A percentile compares a stretch with the other conserved stretches of the same genome.
phyloP scores from a whole-genome alignment of 2,888 invertebrate genomes.

The Mystacides longicornis region DNA sequence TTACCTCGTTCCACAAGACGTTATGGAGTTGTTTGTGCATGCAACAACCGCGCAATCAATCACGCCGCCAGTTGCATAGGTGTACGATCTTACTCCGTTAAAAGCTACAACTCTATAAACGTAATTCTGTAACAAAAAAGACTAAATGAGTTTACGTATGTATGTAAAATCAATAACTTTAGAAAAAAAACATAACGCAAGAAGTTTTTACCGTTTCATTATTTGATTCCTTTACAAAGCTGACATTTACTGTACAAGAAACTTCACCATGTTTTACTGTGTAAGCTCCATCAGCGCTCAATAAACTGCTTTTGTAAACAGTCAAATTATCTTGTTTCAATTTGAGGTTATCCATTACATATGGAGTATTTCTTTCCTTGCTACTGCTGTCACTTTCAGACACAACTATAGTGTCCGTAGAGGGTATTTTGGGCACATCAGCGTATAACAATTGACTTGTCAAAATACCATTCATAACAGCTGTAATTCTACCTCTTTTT shows the following conservation, averaged over 20 bases:
- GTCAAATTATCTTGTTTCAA: conserved; percentile 40
- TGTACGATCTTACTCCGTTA: conserved; percentile 46
- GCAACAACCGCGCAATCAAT: conserved; percentile 47
- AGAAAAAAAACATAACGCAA: neutral
- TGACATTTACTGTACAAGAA: neutral
- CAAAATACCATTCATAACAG: conserved; percentile 41
- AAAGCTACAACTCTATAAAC: conserved; percentile 46
- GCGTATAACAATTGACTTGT: conserved; percentile 40
- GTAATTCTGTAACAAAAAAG: conserved; percentile 30
- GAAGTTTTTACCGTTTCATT: neutral
- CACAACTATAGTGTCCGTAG: conserved; percentile 27
- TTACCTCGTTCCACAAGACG: conserved; percentile 43
- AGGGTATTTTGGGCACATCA: conserved; percentile 41
- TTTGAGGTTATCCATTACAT: conserved; percentile 35
- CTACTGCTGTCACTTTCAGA: neutral
- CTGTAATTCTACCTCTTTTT: conserved; percentile 40
- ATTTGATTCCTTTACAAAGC: neutral
- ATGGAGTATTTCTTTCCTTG: conserved; percentile 19
- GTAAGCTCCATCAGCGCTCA: neutral
- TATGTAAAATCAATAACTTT: neutral
- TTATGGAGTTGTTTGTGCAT: conserved; percentile 40
- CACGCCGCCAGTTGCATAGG: conserved; percentile 41
- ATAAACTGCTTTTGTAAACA: conserved; percentile 28
- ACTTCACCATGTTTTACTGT: neutral
- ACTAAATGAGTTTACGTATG: no score